These are phyloP conservation scores for Puntigrus tetrazona DNA, from an alignment of 2,113 vertebrate species.

Conservation along the genomic window DNA sequence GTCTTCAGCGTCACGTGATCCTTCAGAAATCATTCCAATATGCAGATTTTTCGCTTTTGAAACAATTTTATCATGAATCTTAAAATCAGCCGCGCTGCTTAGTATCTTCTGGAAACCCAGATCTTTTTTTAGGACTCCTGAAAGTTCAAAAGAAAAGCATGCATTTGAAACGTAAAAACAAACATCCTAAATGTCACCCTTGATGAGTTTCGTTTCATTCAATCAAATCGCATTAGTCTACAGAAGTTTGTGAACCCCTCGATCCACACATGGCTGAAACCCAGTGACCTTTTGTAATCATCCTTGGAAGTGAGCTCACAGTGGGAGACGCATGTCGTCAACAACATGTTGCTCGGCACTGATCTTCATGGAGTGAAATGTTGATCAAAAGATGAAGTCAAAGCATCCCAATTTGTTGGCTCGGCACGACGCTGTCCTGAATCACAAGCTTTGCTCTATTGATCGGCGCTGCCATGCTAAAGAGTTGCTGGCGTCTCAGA, in stretches of 20 bases:
- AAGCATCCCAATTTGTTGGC: constrained; percentile 30
- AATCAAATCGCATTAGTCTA: neutral
- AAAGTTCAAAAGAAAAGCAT: neutral
- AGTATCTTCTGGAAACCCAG: no score
- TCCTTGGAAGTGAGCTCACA: constrained; percentile 1
- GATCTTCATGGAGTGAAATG: constrained; percentile 38
- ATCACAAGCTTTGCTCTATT: constrained; percentile 45
- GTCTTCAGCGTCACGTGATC: no score
- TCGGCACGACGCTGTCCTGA: constrained; percentile 27
- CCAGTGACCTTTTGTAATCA: constrained; percentile 13
- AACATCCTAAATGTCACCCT: neutral
- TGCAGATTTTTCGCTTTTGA: no score
- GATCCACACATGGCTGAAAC: neutral
- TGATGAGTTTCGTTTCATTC: neutral
- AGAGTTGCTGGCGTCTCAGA: constrained; percentile 30
- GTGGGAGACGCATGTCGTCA: neutral
- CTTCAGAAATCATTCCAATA: no score
- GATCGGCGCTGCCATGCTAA: constrained; percentile 44
- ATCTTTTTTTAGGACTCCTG: no score
- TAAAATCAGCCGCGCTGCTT: neutral
- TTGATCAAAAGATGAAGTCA: constrained; percentile 36
- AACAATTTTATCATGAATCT: no score
- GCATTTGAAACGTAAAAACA: neutral
- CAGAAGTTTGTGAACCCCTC: neutral
- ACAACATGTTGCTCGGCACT: constrained; percentile 2